Conservation (phyloP, 2,797 vertebrate genomes). For the Mionectes olivaceus region DNA sequence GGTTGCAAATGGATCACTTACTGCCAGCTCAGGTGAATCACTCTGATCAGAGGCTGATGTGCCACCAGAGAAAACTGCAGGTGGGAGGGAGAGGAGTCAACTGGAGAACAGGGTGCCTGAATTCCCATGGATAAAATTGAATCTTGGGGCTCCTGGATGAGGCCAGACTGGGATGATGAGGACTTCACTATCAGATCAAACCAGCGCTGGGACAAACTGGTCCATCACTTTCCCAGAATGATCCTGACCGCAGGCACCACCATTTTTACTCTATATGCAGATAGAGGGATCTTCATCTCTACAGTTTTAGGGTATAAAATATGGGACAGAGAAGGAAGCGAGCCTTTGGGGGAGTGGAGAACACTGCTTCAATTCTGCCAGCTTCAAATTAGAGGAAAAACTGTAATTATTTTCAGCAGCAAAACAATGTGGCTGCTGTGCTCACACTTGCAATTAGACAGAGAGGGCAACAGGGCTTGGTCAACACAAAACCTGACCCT, state of each 20-base stretch:
- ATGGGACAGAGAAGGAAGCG: neutral
- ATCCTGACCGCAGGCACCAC: neutral
- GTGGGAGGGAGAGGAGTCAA: constrained; percentile 4
- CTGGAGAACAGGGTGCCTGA: accelerated
- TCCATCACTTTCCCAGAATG: accelerated
- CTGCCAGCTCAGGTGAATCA: constrained; percentile 54
- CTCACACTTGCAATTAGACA: neutral
- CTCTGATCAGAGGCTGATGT: neutral
- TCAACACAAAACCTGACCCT: neutral
- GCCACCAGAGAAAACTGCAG: neutral
- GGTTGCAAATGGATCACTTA: neutral
- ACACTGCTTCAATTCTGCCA: neutral
- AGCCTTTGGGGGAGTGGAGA: neutral
- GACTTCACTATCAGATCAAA: neutral
- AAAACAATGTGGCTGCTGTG: neutral
- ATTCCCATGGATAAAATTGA: neutral
- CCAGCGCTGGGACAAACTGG: neutral
- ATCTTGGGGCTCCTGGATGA: neutral
- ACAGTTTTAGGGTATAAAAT: neutral
- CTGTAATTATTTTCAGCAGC: neutral
- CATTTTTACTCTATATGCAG: neutral
- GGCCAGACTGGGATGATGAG: neutral
- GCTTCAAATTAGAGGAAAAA: neutral
- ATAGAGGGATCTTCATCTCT: neutral
- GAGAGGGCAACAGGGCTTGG: neutral